Conservation (phyloP, 2,888 invertebrate genomes). For the Scaptomyza cyrtandrae region DNA sequence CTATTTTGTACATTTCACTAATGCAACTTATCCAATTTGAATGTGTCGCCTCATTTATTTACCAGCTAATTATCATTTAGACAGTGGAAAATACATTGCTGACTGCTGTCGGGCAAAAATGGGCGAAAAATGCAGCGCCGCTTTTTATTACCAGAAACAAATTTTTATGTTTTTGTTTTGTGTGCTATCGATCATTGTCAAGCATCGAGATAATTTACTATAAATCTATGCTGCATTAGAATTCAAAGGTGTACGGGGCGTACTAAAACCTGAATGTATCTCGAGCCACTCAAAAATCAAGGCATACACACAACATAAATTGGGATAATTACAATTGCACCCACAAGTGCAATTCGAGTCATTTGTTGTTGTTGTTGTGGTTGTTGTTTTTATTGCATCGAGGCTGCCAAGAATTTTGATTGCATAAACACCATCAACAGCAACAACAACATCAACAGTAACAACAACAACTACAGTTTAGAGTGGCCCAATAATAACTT, state of each 20-base stretch:
- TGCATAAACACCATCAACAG: constrained; percentile 66
- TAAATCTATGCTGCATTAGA: constrained; percentile 73
- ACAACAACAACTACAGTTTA: constrained; percentile 24
- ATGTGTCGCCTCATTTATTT: constrained; percentile 63
- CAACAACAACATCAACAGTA: constrained; percentile 25
- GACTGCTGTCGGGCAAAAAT: constrained; percentile 24
- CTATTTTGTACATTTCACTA: constrained; percentile 49
- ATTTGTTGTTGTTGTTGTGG: constrained; percentile 14
- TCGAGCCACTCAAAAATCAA: constrained; percentile 15
- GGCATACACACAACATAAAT: constrained; percentile 67
- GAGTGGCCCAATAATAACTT: constrained; percentile 51
- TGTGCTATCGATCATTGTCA: constrained; percentile 76
- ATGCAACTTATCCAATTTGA: constrained; percentile 47
- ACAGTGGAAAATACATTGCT: constrained; percentile 36
- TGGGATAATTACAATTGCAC: constrained; percentile 81
- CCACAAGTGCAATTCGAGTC: constrained; percentile 76
- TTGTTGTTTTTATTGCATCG: constrained; percentile 33
- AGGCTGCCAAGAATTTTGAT: constrained; percentile 73
- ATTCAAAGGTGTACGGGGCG: constrained; percentile 32
- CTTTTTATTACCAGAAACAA: no score
- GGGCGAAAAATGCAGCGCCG: no score
- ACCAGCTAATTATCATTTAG: constrained; percentile 62
- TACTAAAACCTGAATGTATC: constrained; percentile 26
- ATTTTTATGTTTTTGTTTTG: constrained; percentile 38
- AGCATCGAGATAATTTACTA: constrained; percentile 71